These are phyloP conservation scores for Pangasius krempfi DNA, from an alignment of 2,797 vertebrate genomes.

Conservation along the genomic window DNA sequence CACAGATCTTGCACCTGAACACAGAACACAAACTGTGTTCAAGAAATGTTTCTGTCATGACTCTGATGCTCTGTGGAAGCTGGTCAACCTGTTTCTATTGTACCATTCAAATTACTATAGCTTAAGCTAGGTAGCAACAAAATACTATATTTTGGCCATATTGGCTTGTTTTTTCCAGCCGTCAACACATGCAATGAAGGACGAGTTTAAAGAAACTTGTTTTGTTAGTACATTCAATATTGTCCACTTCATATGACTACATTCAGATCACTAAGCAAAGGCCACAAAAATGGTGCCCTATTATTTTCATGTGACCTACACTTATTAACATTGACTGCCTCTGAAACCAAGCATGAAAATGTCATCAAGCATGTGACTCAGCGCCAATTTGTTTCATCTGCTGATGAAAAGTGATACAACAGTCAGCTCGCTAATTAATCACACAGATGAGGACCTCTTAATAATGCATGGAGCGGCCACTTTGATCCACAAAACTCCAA, in stretches of 20 bases:
- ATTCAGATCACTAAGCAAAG: background rate
- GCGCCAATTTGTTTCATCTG: constrained; percentile 63
- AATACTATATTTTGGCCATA: background rate
- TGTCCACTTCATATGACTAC: background rate
- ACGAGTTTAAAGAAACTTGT: background rate
- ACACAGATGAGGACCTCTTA: constrained; percentile 60
- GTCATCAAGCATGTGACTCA: constrained; percentile 62
- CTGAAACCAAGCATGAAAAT: constrained; percentile 47
- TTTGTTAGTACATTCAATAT: background rate
- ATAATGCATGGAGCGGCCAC: constrained; percentile 51
- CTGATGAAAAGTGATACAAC: constrained; percentile 66
- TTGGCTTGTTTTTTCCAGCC: background rate
- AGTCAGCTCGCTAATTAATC: constrained; percentile 69
- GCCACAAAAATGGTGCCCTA: background rate
- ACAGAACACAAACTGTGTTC: background rate
- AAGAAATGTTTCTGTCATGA: background rate
- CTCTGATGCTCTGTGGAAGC: background rate
- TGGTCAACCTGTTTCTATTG: background rate
- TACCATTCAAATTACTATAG: background rate
- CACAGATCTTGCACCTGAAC: background rate
- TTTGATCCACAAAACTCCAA: constrained; percentile 33
- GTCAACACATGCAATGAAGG: background rate
- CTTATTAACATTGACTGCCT: constrained; percentile 25
- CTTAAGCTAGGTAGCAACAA: background rate
- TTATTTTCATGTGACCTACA: constrained; percentile 1